Percentiles rank a stretch among this genome's conserved stretches.
phyloP scores from a whole-genome alignment of 1,140 invertebrate species.

The Hypsibius dujardini region DNA sequence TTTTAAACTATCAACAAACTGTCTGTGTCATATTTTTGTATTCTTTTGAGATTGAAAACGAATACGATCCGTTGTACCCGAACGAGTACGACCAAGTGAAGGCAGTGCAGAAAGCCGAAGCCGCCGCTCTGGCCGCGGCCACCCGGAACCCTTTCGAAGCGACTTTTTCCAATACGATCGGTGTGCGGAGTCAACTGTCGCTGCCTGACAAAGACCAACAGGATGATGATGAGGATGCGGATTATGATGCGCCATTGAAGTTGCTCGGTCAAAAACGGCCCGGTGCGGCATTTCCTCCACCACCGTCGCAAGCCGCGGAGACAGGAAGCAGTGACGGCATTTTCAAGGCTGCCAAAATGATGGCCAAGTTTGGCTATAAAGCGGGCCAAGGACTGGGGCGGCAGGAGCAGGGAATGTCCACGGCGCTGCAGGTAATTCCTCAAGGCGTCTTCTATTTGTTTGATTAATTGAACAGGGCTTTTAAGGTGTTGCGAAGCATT shows the following conservation, averaged over 20 bases:
- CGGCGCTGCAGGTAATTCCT: conserved; percentile 73
- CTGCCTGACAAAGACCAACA: background rate
- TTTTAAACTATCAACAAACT: no score
- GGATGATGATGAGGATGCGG: background rate
- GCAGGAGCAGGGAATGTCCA: conserved; percentile 91
- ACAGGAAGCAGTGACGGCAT: background rate
- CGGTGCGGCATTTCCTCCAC: background rate
- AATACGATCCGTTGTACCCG: conserved; percentile 87
- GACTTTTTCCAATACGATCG: background rate
- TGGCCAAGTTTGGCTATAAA: conserved; percentile 97
- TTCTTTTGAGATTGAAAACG: conserved; percentile 60
- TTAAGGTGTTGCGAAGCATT: no score
- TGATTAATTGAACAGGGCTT: no score
- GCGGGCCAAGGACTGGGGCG: conserved; percentile 92
- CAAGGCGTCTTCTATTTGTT: no score
- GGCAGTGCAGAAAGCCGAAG: background rate
- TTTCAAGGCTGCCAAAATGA: conserved; percentile 53
- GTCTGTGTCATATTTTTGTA: no score
- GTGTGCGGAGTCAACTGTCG: background rate
- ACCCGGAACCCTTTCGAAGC: background rate
- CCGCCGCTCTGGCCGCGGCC: background rate
- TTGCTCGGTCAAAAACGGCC: no score
- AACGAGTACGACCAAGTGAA: conserved; percentile 89
- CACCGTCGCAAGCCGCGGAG: no score
- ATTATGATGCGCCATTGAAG: no score